Conservation (phyloP, 2,888 invertebrate genomes). For the Gortyna flavago region DNA sequence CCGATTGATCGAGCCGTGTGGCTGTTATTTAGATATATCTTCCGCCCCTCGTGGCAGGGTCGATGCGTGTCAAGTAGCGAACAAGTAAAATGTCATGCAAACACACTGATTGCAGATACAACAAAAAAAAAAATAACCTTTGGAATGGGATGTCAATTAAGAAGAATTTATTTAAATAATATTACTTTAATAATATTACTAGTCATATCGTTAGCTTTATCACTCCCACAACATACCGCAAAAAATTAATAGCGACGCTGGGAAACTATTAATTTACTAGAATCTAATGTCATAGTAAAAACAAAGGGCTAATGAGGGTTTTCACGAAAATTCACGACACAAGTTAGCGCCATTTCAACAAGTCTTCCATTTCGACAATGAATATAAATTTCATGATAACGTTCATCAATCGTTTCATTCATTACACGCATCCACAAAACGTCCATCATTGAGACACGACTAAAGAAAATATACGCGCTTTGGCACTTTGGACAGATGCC, state of each 20-base stretch:
- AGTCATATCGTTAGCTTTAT: constrained; percentile 32
- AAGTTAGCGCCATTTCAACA: background rate
- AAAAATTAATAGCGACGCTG: constrained; percentile 26
- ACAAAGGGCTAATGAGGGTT: background rate
- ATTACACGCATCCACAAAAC: background rate
- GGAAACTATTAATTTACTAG: constrained; percentile 26
- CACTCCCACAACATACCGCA: constrained; percentile 36
- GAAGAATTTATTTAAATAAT: constrained; percentile 31
- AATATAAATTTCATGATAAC: background rate
- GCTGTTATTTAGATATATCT: too few relatives aligned
- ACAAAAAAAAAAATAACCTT: background rate
- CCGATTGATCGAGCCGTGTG: too few relatives aligned
- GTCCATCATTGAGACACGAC: background rate
- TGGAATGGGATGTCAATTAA: constrained; percentile 13
- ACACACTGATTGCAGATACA: background rate
- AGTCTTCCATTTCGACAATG: background rate
- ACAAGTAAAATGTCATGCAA: background rate
- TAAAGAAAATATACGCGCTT: background rate
- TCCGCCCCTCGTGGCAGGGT: too few relatives aligned
- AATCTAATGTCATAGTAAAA: constrained; percentile 19
- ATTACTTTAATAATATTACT: constrained; percentile 34
- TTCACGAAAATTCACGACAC: background rate
- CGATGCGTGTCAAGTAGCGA: background rate
- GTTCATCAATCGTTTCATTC: background rate
- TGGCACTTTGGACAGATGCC: background rate